Evolutionary conservation across 2,888 invertebrate species (phyloP).

Genomic region (Thereva nobilitata): DNA sequence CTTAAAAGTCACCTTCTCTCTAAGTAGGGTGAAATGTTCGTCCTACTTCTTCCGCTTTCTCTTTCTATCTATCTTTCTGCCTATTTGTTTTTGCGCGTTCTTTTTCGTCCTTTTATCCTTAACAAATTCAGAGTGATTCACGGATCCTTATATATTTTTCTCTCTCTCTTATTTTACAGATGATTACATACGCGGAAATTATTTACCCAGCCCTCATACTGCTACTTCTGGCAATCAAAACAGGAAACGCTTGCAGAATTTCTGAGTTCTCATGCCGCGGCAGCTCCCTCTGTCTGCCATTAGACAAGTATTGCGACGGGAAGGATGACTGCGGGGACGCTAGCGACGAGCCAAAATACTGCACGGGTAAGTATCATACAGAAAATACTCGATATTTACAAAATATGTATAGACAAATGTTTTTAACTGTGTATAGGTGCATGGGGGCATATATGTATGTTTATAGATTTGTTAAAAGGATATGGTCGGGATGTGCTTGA

Average conservation of each 20-base stretch:
- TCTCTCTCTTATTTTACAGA: slow-evolving; percentile 46
- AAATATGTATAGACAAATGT: too few relatives aligned
- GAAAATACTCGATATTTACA: too few relatives aligned
- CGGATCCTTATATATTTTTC: not conserved
- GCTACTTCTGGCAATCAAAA: slow-evolving; percentile 51
- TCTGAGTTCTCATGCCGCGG: slow-evolving; percentile 77
- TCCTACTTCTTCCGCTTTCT: too few relatives aligned
- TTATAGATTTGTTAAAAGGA: too few relatives aligned
- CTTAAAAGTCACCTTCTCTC: too few relatives aligned
- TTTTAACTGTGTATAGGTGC: too few relatives aligned
- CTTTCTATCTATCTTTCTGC: not conserved
- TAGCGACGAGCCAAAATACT: slow-evolving; percentile 81
- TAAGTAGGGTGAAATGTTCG: too few relatives aligned
- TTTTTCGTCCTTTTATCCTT: not conserved
- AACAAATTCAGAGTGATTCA: not conserved
- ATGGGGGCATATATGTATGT: too few relatives aligned
- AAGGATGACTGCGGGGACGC: slow-evolving; percentile 81
- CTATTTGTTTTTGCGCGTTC: slow-evolving; percentile 1
- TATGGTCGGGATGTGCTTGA: too few relatives aligned
- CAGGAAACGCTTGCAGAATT: slow-evolving; percentile 69
- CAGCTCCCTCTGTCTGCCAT: slow-evolving; percentile 72
- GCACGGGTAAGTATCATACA: slow-evolving; percentile 64
- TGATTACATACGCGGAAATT: slow-evolving; percentile 48
- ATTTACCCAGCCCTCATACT: slow-evolving; percentile 56
- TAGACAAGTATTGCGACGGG: slow-evolving; percentile 86